Conservation (phyloP, 2,888 invertebrate species). For the Aleiodes testaceus region DNA sequence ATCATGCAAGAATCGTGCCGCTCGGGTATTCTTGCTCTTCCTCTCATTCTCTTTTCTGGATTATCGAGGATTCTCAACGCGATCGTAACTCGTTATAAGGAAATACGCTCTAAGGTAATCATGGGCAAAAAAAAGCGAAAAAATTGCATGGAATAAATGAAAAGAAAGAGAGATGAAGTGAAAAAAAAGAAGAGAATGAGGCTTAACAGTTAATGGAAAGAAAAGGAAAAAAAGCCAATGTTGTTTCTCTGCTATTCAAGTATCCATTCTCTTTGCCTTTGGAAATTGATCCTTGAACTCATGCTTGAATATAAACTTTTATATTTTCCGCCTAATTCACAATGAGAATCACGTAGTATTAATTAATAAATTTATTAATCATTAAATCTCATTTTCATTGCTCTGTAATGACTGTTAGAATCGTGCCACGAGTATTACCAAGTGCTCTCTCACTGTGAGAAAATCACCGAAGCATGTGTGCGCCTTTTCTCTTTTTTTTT, state of each 20-base stretch:
- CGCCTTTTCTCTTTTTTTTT: not conserved
- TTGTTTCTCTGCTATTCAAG: conserved; percentile 8
- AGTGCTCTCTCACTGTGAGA: conserved; percentile 55
- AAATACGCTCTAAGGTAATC: conserved; percentile 38
- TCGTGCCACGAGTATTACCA: conserved; percentile 47
- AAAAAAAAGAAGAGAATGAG: conserved; percentile 11
- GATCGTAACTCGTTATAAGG: conserved; percentile 42
- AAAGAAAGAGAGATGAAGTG: not conserved
- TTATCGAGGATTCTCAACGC: conserved; percentile 39
- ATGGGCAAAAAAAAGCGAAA: conserved; percentile 5
- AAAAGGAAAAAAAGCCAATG: not conserved
- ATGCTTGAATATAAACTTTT: no score
- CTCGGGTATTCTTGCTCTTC: conserved; percentile 14
- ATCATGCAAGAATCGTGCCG: conserved; percentile 41
- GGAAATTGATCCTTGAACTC: conserved; percentile 16
- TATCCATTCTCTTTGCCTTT: not conserved
- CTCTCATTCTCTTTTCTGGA: conserved; percentile 23
- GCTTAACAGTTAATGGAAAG: conserved; percentile 20
- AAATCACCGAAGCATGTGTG: conserved; percentile 46
- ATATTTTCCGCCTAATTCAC: no score
- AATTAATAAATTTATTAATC: not conserved
- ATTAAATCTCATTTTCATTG: conserved; percentile 20
- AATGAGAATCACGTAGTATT: no score
- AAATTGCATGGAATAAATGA: conserved; percentile 28
- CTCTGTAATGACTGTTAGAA: conserved; percentile 50